Base-by-base conservation (phyloP, 2,888 invertebrate genomes). In the Dolichopus griseipennis region DNA sequence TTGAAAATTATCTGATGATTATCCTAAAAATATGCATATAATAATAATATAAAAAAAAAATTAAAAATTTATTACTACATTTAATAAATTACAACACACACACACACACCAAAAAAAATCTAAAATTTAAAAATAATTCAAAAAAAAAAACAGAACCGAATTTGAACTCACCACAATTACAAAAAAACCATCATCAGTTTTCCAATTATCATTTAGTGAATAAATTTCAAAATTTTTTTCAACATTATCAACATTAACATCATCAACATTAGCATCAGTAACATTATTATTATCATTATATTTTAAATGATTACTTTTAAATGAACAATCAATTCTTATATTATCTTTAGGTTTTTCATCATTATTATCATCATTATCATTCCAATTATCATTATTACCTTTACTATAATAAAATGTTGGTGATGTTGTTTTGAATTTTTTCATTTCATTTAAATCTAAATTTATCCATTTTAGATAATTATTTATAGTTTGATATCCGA, bases 1-100 rank as follows among this genome's bases (percentile, higher is more conserved):
- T 79, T 78, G 37, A 75, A 74, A 21, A 66, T 73, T 0, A 75
- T 37, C 6, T 70, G 62, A 65, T 65, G 21, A 41, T 43, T 43
- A 41, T 65, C 65, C 65, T 65, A 18, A 9, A 65, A 65, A 41
- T 52, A 52, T 18, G n/a, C n/a, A n/a, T n/a, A n/a, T n/a, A n/a
- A 18, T 6, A 52, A 52, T 3, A 6, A 41, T 6, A 41, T 18
- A 52, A 52, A 52, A 52, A 52, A 18, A 52, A n/a, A 52, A n/a
- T 27, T 27, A 27, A 27, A 41, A 41, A 12, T 41, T 41, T 41
- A n/a, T n/a, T 9, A 41, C 8, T 41, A 41, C 8, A 15, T 27
- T 5, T 27, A 27, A 27, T 5, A 27, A 5, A 4, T 27, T 27
- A 27, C n/a, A 27, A 27, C 27, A 27, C 27, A 4, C 5, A 27